A percentile compares a stretch with the other conserved stretches of the same genome.
phyloP scores from a whole-genome alignment of 2,797 vertebrate species.

The Mastacembelus armatus region DNA sequence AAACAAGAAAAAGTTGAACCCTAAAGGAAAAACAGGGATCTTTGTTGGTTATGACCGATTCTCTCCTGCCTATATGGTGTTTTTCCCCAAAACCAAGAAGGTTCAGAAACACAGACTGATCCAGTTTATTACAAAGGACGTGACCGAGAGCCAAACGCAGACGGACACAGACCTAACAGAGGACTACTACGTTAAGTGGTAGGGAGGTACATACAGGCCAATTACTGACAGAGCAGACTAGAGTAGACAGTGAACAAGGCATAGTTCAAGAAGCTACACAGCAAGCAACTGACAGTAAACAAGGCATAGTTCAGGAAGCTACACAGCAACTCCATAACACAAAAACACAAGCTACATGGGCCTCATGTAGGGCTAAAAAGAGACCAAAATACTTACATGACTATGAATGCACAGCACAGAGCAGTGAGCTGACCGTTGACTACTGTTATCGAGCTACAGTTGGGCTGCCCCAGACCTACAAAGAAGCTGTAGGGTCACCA shows the following conservation, averaged over 20 bases:
- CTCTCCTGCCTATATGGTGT: neutral
- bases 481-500: neutral
- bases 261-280: too few species aligned
- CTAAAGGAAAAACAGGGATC: neutral
- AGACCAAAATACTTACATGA: slow-evolving; percentile 9
- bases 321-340: too few species aligned
- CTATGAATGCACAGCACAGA: slow-evolving; percentile 1
- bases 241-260: too few species aligned
- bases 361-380: neutral
- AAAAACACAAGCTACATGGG: neutral
- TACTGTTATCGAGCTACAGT: slow-evolving; percentile 1
- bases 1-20: neutral
- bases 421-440: neutral
- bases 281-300: too few species aligned
- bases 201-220: too few species aligned
- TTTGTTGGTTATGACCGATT: neutral
- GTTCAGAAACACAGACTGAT: neutral
- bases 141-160: too few species aligned
- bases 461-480: neutral
- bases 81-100: neutral
- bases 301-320: too few species aligned
- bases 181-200: too few species aligned
- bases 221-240: too few species aligned
- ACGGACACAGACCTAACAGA: neutral
- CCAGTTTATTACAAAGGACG: too few species aligned